Base-by-base conservation (phyloP, 2,113 vertebrate genomes). In the Elanoides forficatus region DNA sequence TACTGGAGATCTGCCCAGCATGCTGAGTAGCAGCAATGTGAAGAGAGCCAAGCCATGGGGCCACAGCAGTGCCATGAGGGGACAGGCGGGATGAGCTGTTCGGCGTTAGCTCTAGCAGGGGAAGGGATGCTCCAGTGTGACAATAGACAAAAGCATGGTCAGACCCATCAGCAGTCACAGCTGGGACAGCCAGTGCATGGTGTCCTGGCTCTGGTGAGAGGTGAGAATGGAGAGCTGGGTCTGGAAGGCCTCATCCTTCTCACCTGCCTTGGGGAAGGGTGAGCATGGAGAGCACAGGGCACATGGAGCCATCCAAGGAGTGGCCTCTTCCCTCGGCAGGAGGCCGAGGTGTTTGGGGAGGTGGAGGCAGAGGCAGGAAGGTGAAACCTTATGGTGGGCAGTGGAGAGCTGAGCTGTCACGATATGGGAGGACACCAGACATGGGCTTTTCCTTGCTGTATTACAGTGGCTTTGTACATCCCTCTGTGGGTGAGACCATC, bases 261-360 rank as follows among this genome's bases (percentile, higher is more conserved):
- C 70, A 53, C 43, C 43, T 42, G 50, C 76, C 50, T 47, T 42
- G 58, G 4, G 18, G 23, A 45, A 20, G 36, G 25, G 34, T 75
- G 56, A 47, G 17, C 8, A 3, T 58, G 34, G 36, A 50, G 38
- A 56, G 27, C 1, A 0, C 0, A 0, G 50, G 38, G 48, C 25
- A 15, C 1, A 2, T 29, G 25, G 20, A 45, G 29, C 55, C 16
- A 1, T 17, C 43, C 30, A 23, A 55, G 76, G 58, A 94, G 18
- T 1, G 4, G 26, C 63, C 26, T 38, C 34, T 47, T 90, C 21
- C 29, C 30, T 53, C 0, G 0, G 36, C 34, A 76, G 70, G 50
- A 30, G 78, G 25, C 56, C 47, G 81, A 38, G 74, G 5, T 42
- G 18, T 30, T n/a, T 0, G 12, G 42, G 23, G 47, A 21, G 34